Evolutionary conservation across 2,113 vertebrate species (phyloP).

Genomic region (Prolemur simus): DNA sequence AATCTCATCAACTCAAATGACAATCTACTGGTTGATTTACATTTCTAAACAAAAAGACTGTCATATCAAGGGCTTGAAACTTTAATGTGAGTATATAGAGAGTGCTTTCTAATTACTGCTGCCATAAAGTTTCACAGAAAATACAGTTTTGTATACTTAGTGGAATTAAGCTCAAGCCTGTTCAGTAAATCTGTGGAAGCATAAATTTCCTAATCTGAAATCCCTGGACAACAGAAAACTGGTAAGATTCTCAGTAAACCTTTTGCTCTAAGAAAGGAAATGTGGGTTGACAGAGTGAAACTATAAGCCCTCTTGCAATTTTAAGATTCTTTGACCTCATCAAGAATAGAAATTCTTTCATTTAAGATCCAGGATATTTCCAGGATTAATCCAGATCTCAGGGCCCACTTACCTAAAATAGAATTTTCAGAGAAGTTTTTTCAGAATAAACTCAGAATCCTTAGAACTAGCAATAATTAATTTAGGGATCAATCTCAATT

Average conservation of each 20-base stretch:
- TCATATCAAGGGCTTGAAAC: not conserved
- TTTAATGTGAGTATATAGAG: not conserved
- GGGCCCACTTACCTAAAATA: not conserved
- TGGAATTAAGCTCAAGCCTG: not conserved
- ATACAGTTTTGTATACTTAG: not conserved
- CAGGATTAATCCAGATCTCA: not conserved
- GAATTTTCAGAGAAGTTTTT: slow-evolving; percentile 2
- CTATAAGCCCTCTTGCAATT: not conserved
- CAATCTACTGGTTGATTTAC: not conserved
- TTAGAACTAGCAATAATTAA: slow-evolving; percentile 39
- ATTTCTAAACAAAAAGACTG: not conserved
- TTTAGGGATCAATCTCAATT: not conserved
- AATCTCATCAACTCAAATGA: not conserved
- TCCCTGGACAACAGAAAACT: not conserved
- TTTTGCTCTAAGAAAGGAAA: not conserved
- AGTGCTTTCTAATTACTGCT: not conserved
- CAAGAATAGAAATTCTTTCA: not conserved
- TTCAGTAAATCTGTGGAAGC: not conserved
- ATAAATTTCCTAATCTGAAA: not conserved
- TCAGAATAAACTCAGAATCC: slow-evolving; percentile 20
- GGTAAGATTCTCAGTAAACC: not conserved
- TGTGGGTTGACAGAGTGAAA: not conserved
- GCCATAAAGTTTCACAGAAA: not conserved
- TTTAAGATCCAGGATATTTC: not conserved
- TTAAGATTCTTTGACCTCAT: not conserved